Evolutionary conservation across 2,797 vertebrate species (phyloP).

Genomic region (Brachyrhaphis roseni): DNA sequence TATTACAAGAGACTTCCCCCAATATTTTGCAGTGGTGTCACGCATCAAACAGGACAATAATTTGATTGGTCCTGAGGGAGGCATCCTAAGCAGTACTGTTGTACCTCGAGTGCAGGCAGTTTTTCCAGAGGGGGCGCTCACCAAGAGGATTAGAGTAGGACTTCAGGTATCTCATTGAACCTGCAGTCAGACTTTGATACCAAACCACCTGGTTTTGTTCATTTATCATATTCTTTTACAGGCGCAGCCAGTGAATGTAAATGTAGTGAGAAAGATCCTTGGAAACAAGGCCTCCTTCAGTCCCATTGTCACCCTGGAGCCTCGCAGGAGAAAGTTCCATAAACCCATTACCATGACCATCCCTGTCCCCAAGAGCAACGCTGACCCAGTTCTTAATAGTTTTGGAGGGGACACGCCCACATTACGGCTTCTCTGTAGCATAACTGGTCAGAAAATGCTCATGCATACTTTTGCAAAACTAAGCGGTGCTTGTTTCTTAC

Average conservation of each 20-base stretch:
- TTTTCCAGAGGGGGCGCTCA: slow-evolving; percentile 96
- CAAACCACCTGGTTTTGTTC: background rate
- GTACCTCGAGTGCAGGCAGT: slow-evolving; percentile 96
- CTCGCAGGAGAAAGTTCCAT: slow-evolving; percentile 96
- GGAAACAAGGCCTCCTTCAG: slow-evolving; percentile 98
- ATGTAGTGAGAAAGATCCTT: slow-evolving; percentile 92
- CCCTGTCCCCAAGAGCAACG: slow-evolving; percentile 90
- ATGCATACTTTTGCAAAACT: background rate
- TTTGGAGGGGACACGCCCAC: slow-evolving; percentile 93
- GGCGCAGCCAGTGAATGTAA: slow-evolving; percentile 91
- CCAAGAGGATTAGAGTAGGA: slow-evolving; percentile 95
- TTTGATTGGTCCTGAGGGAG: slow-evolving; percentile 95
- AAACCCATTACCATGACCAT: slow-evolving; percentile 99
- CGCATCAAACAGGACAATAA: slow-evolving; percentile 97
- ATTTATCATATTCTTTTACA: slow-evolving; percentile 54
- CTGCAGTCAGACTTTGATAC: background rate
- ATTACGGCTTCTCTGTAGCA: slow-evolving; percentile 94
- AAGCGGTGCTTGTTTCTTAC: background rate
- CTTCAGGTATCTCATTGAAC: slow-evolving; percentile 87
- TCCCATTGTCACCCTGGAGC: slow-evolving; percentile 97
- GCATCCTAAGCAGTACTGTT: slow-evolving; percentile 95
- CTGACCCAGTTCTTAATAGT: slow-evolving; percentile 86
- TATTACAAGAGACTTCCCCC: slow-evolving; percentile 96
- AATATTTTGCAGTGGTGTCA: slow-evolving; percentile 97
- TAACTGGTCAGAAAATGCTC: slow-evolving; percentile 85